Conservation (phyloP, 2,888 invertebrate species). For the Epirrhoe tristata region DNA sequence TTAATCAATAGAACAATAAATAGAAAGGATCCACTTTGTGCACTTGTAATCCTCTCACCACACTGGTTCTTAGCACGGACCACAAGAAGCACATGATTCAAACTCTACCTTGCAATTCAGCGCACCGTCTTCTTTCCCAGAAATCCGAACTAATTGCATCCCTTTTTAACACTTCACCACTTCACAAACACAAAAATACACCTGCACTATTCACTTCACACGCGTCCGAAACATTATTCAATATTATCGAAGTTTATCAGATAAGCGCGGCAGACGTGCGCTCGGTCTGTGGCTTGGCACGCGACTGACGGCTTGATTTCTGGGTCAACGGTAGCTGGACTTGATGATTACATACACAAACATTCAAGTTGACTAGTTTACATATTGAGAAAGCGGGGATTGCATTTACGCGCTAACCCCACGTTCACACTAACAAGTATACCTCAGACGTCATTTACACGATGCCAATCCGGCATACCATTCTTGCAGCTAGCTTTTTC, state of each 20-base stretch:
- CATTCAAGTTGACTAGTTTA: constrained; percentile 47
- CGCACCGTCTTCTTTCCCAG: constrained; percentile 63
- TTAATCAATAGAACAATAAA: too few species aligned
- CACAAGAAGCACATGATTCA: not conserved
- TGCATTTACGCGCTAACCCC: constrained; percentile 15
- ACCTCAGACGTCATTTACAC: too few species aligned
- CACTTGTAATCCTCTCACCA: too few species aligned
- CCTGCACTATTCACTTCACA: constrained; percentile 31
- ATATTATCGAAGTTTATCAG: constrained; percentile 6
- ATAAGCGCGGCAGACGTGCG: constrained; percentile 23
- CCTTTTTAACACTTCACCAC: constrained; percentile 48
- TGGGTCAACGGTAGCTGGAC: constrained; percentile 59
- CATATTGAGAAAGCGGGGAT: constrained; percentile 53
- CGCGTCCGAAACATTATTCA: constrained; percentile 38
- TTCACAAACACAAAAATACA: constrained; percentile 36
- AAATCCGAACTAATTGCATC: constrained; percentile 64
- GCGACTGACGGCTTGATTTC: constrained; percentile 50
- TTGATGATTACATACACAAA: constrained; percentile 58
- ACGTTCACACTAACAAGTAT: too few species aligned
- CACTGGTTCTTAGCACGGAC: not conserved
- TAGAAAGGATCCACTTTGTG: too few species aligned
- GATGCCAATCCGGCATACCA: too few species aligned
- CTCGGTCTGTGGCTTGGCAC: constrained; percentile 26
- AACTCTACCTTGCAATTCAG: constrained; percentile 65
- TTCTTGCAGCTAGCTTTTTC: too few species aligned